A percentile compares a stretch with the other conserved stretches of the same genome.
These are phyloP conservation scores for Teleogryllus occipitalis DNA, from an alignment of 1,140 invertebrate genomes.

Conservation along the genomic window DNA sequence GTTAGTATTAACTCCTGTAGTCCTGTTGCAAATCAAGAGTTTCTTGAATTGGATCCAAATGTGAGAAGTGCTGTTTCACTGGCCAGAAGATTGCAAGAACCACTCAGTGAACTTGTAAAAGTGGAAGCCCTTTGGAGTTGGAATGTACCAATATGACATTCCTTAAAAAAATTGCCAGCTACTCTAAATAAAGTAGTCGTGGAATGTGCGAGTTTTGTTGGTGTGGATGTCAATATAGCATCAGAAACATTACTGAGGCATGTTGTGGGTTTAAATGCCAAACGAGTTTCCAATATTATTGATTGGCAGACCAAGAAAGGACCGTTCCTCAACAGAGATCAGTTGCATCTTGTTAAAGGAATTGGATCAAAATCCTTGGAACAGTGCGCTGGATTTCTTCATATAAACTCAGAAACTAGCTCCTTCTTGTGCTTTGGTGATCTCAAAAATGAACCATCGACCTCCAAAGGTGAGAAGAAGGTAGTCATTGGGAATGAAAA, in stretches of 20 bases:
- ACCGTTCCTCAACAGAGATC: slow-evolving; percentile 58
- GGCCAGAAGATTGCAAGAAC: slow-evolving; percentile 77
- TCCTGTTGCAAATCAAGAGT: slow-evolving; percentile 71
- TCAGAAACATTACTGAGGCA: slow-evolving; percentile 49
- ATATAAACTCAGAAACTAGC: slow-evolving; percentile 39
- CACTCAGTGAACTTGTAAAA: slow-evolving; percentile 83
- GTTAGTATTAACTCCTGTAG: slow-evolving; percentile 86
- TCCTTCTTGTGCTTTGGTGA: neutral
- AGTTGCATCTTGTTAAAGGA: slow-evolving; percentile 64
- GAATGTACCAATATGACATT: slow-evolving; percentile 89
- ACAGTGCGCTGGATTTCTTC: slow-evolving; percentile 83
- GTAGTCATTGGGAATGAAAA: slow-evolving; percentile 31
- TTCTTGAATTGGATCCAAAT: slow-evolving; percentile 69
- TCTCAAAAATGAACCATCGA: neutral
- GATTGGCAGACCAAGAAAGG: slow-evolving; percentile 61
- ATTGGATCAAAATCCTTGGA: slow-evolving; percentile 76
- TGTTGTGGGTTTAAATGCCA: slow-evolving; percentile 68
- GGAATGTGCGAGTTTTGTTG: slow-evolving; percentile 86
- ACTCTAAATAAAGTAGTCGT: slow-evolving; percentile 59
- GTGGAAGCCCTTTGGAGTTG: slow-evolving; percentile 85
- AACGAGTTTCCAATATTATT: slow-evolving; percentile 67
- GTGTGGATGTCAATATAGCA: slow-evolving; percentile 81
- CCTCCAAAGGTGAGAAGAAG: neutral
- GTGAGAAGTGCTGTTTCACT: slow-evolving; percentile 79
- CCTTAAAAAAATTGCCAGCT: slow-evolving; percentile 60